Evolutionary conservation across 2,797 vertebrate genomes (phyloP).

Genomic region (Aphelocoma californica): DNA sequence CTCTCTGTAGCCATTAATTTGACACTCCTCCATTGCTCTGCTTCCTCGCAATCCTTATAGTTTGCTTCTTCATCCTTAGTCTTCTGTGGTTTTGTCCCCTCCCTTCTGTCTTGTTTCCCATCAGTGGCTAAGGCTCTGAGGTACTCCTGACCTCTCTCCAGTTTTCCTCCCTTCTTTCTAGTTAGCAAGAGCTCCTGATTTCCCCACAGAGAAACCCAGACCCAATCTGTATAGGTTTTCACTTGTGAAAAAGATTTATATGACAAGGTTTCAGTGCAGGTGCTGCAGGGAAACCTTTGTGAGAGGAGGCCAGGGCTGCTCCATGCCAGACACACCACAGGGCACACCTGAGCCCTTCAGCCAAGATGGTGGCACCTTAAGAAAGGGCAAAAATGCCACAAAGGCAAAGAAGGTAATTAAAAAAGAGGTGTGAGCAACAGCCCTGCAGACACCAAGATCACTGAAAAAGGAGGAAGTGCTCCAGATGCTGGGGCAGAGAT

Average conservation of each 20-base stretch:
- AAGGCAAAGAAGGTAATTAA: not conserved
- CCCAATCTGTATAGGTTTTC: not conserved
- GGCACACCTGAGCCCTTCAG: not conserved
- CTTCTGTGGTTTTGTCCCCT: not conserved
- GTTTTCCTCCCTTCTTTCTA: not conserved
- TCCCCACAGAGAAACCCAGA: not conserved
- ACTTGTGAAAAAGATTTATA: not conserved
- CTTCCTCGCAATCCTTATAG: not conserved
- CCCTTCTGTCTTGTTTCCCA: not conserved
- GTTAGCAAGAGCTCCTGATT: not conserved
- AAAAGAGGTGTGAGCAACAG: not conserved
- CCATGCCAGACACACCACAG: not conserved
- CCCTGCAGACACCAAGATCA: rapidly evolving
- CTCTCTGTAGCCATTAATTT: not conserved
- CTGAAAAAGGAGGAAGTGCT: not conserved
- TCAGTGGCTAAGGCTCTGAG: not conserved
- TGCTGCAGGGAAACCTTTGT: not conserved
- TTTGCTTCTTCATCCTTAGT: not conserved
- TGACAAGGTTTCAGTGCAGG: not conserved
- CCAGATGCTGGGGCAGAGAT: not conserved
- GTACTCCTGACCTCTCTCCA: not conserved
- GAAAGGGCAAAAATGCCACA: not conserved
- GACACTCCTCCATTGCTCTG: not conserved
- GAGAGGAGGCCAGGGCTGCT: not conserved
- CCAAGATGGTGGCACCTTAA: not conserved